Evolutionary conservation across 2,797 vertebrate genomes (phyloP), one percentile per base, ranked within the genome.

Genomic region (Megaceryle alcyon): DNA sequence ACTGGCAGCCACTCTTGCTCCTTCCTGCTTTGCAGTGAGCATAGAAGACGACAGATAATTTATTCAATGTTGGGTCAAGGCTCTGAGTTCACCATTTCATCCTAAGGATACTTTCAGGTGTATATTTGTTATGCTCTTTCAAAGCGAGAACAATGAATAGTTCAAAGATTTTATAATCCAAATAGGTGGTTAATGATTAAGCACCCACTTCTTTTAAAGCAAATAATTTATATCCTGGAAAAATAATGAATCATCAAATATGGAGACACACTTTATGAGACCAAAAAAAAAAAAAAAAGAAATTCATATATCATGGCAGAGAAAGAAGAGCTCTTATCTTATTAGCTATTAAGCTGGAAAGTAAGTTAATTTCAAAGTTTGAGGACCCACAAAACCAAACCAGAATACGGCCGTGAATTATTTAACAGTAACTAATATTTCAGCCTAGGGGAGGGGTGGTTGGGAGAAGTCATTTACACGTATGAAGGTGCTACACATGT

Each of bases 401-500:
- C 56, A 26, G 57, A 60, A 29, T 7, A 28, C 9, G 12, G 17
- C 59, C 60, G 65, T n/a, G 28, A 64, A 48, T 57, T 57, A 57
- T 44, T 29, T 53, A 72, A 43, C 60, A 86, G 9, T 46, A 56
- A 46, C 22, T 56, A 29, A 16, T 56, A 48, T 21, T 68, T 35
- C 72, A 83, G 46, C 28, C 41, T 29, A 54, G 43, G 12, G 10
- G 25, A 35, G 13, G 25, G 28, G 9, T 1, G 0, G 14, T 7
- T 8, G 29, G 53, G 53, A 59, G 39, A 39, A n/a, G 25, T 17
- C 37, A n/a, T 8, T 48, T n/a, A 4, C 28, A 3, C 2, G 3
- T 41, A 14, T 5, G 26, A 39, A 76, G 41, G 26, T 46, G 48
- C 51, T 65, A 23, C 19, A 11, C 14, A 5, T 0, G 0, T 1